phyloP scores from a whole-genome alignment of 2,888 invertebrate genomes.

The Eumacrocentrus americanus region DNA sequence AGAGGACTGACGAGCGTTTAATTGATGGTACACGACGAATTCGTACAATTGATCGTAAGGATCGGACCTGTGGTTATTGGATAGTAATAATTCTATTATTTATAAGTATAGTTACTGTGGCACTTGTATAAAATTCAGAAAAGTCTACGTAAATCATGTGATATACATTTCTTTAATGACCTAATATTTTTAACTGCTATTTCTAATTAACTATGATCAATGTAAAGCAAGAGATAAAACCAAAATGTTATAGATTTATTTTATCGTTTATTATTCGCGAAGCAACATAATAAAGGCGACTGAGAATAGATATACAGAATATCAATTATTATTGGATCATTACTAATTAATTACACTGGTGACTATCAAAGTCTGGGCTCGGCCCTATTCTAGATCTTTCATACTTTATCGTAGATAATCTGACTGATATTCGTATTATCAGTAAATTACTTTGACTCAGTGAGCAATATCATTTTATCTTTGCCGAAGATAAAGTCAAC shows the following conservation, averaged over 20 bases:
- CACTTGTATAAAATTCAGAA: constrained; percentile 56
- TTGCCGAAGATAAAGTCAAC: too few species aligned
- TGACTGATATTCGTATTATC: background rate
- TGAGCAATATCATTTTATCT: background rate
- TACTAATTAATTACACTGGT: too few species aligned
- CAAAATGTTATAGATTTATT: too few species aligned
- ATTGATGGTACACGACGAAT: constrained; percentile 72
- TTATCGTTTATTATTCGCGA: too few species aligned
- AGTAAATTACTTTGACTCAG: background rate
- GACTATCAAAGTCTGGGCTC: too few species aligned
- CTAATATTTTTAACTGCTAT: background rate
- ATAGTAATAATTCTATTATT: constrained; percentile 73
- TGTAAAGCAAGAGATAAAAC: too few species aligned
- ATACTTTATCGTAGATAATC: too few species aligned
- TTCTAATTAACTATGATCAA: too few species aligned
- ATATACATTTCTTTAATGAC: constrained; percentile 3
- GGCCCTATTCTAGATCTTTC: background rate
- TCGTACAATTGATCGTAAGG: constrained; percentile 69
- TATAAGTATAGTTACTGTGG: constrained; percentile 70
- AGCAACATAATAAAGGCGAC: too few species aligned
- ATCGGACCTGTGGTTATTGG: constrained; percentile 79
- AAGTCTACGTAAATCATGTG: background rate
- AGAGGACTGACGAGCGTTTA: constrained; percentile 73
- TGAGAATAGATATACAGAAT: too few species aligned
- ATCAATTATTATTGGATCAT: too few species aligned